A percentile compares a stretch with the other conserved stretches of the same genome.
phyloP scores from a whole-genome alignment of 2,113 vertebrate genomes.

The Alaudala cheleensis region DNA sequence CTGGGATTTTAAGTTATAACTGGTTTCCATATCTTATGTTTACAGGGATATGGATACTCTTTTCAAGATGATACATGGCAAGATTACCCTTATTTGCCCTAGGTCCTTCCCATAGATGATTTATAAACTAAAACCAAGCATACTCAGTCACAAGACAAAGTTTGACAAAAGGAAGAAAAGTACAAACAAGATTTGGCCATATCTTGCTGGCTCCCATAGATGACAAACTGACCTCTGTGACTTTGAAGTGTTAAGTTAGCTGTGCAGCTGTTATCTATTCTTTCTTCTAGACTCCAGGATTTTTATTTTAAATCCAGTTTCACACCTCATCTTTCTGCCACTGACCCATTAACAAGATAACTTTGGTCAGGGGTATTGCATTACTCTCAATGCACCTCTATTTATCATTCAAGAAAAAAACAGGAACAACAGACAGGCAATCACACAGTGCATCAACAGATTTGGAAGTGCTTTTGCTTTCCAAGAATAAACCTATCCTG shows the following conservation, averaged over 20 bases:
- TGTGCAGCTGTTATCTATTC: neutral
- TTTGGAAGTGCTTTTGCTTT: neutral
- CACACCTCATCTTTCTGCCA: slow-evolving; percentile 41
- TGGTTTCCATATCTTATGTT: neutral
- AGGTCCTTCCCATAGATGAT: neutral
- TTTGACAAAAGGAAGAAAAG: neutral
- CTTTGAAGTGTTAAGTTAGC: slow-evolving; percentile 11
- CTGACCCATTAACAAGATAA: slow-evolving; percentile 26
- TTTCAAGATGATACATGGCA: neutral
- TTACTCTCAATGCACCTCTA: neutral
- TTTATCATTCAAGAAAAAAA: neutral
- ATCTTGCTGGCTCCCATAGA: neutral
- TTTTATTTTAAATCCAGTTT: slow-evolving; percentile 8
- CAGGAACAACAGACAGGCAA: neutral
- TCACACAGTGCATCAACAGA: neutral
- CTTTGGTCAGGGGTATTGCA: neutral
- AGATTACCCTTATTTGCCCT: neutral
- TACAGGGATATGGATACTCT: neutral
- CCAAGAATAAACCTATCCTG: neutral
- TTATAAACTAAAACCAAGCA: neutral
- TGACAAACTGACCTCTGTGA: neutral
- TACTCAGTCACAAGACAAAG: neutral
- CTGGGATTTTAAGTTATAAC: neutral
- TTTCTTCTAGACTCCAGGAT: neutral
- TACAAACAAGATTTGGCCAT: neutral